These are phyloP conservation scores for Orchesellides sinensis DNA, from an alignment of 2,888 invertebrate species.

Conservation along the genomic window DNA sequence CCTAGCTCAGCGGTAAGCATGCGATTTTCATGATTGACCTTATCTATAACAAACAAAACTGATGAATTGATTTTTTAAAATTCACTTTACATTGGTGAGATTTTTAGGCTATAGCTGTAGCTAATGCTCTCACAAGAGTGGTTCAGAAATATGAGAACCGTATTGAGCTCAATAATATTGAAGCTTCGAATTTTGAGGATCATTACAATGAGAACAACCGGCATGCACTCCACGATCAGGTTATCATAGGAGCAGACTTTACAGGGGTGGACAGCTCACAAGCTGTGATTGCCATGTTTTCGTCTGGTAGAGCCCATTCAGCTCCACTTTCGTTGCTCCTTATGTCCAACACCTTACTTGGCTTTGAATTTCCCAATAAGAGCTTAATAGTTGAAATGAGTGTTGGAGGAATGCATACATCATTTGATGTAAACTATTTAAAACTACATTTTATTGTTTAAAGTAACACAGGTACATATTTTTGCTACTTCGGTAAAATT, in stretches of 20 bases:
- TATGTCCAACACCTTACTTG: slow-evolving; percentile 45
- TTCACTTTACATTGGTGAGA: no score
- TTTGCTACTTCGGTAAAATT: no score
- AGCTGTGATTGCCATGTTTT: slow-evolving; percentile 46
- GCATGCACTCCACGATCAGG: slow-evolving; percentile 27
- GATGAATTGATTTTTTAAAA: no score
- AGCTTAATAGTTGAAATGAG: slow-evolving; percentile 19
- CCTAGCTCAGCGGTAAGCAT: no score
- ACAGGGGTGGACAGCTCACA: not conserved
- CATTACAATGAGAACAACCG: not conserved
- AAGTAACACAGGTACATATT: no score
- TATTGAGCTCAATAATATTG: slow-evolving; percentile 3
- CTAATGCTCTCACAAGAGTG: no score
- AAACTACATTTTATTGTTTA: no score
- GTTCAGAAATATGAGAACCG: no score
- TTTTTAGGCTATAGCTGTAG: no score
- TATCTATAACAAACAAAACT: no score
- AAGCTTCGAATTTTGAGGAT: not conserved
- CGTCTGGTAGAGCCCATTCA: slow-evolving; percentile 34
- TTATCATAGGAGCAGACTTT: slow-evolving; percentile 39
- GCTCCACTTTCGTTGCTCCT: slow-evolving; percentile 30
- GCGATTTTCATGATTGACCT: no score
- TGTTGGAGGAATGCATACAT: not conserved
- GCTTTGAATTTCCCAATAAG: slow-evolving; percentile 22
- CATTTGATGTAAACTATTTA: no score